phyloP scores from a whole-genome alignment of 1,140 invertebrate genomes.

The Drosophila dunni region DNA sequence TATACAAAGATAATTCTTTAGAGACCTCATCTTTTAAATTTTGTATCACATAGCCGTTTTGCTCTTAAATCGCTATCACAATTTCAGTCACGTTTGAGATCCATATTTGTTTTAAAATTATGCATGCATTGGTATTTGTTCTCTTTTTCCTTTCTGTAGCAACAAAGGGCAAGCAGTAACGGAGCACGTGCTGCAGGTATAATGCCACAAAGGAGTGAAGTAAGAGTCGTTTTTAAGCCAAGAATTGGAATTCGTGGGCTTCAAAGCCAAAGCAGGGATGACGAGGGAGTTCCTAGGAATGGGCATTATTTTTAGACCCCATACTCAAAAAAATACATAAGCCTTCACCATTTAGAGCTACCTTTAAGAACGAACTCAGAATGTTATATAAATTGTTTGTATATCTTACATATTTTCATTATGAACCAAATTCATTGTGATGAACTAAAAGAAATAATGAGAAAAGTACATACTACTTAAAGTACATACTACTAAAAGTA shows the following conservation, averaged over 20 bases:
- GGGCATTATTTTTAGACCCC: too few relatives aligned
- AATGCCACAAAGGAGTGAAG: too few relatives aligned
- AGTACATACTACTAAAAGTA: too few relatives aligned
- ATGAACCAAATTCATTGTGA: not conserved
- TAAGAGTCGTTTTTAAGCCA: too few relatives aligned
- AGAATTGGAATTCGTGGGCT: too few relatives aligned
- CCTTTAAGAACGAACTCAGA: not conserved
- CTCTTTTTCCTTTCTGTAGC: slow-evolving; percentile 23
- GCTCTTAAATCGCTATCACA: slow-evolving; percentile 39
- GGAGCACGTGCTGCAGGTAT: not conserved
- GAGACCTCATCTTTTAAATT: not conserved
- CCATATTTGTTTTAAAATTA: slow-evolving; percentile 78
- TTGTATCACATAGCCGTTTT: slow-evolving; percentile 18
- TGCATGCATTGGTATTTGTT: slow-evolving; percentile 44
- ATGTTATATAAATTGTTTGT: not conserved
- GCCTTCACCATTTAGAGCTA: not conserved
- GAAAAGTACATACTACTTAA: not conserved
- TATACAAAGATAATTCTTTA: too few relatives aligned
- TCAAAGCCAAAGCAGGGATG: too few relatives aligned
- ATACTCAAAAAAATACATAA: not conserved
- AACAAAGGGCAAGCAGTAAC: slow-evolving; percentile 10
- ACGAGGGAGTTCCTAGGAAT: too few relatives aligned
- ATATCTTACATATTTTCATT: not conserved
- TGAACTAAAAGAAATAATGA: not conserved
- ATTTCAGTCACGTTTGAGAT: slow-evolving; percentile 80